Conservation (phyloP, 2,888 invertebrate genomes). For the Trimorus sp. region DNA sequence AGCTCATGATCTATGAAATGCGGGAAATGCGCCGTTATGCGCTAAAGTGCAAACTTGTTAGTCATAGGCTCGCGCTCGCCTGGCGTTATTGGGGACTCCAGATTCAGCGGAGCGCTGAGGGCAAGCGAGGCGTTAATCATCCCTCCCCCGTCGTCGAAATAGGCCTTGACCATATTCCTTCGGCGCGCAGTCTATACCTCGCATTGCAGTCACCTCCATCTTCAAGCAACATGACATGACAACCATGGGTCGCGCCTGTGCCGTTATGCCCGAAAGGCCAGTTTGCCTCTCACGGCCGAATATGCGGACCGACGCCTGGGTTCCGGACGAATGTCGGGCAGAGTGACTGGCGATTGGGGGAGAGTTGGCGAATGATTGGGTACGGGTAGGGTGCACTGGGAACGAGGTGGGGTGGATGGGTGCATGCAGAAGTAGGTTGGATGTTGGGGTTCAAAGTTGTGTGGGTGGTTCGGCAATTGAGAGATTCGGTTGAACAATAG, state of each 20-base stretch:
- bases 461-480: no score
- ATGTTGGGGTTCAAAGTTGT: no score
- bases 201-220: conserved; percentile 60
- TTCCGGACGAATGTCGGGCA: conserved; percentile 48
- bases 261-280: conserved; percentile 80
- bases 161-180: conserved; percentile 68
- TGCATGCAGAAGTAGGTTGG: no score
- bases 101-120: conserved; percentile 61
- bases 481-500: no score
- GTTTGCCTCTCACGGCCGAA: conserved; percentile 31
- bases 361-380: no score
- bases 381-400: no score
- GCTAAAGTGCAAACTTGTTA: conserved; percentile 82
- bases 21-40: conserved; percentile 79
- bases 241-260: conserved; percentile 69
- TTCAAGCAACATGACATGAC: conserved; percentile 62
- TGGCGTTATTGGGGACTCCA: conserved; percentile 55
- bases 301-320: conserved; percentile 35
- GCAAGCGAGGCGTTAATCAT: conserved; percentile 66
- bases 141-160: conserved; percentile 62
- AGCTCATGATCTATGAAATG: conserved; percentile 79
- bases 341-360: background rate
- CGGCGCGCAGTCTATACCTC: conserved; percentile 52
- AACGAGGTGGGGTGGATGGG: no score
- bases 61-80: conserved; percentile 75